These are phyloP conservation scores for Carlito syrichta DNA, from an alignment of 2,113 vertebrate species.

Conservation along the genomic window DNA sequence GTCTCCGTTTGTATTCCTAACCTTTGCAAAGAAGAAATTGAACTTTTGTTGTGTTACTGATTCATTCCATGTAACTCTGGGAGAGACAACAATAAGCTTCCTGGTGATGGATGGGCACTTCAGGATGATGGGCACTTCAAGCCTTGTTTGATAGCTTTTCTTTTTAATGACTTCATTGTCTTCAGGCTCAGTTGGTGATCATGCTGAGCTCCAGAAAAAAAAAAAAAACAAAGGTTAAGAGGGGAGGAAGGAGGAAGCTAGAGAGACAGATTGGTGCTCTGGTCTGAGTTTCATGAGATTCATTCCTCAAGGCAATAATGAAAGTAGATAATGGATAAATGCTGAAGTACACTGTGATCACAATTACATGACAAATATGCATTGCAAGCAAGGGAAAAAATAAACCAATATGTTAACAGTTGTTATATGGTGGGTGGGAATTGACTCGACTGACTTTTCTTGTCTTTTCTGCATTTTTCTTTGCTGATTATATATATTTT, in stretches of 20 bases:
- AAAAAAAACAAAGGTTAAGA: not conserved
- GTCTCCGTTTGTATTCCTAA: conserved; percentile 30
- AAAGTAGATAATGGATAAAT: conserved; percentile 15
- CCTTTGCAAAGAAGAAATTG: conserved; percentile 46
- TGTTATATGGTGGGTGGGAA: not conserved
- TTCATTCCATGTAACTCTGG: conserved; percentile 15
- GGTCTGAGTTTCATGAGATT: conserved; percentile 18
- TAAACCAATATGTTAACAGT: conserved; percentile 27
- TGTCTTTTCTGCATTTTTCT: conserved; percentile 12
- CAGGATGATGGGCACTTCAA: conserved; percentile 18
- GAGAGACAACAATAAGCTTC: conserved; percentile 23
- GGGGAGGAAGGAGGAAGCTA: not conserved
- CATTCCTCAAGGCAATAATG: conserved; percentile 22
- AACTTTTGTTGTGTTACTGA: conserved; percentile 14
- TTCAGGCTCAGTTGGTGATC: not conserved
- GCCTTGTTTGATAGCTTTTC: conserved; percentile 28
- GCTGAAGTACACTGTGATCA: conserved; percentile 24
- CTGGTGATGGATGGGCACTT: conserved; percentile 4
- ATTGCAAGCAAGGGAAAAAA: conserved; percentile 19
- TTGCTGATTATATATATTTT: too few species aligned
- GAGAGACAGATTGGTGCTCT: not conserved
- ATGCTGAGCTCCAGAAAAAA: conserved; percentile 2
- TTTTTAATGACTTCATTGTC: conserved; percentile 28
- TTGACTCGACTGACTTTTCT: not conserved
- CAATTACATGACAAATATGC: conserved; percentile 14